phyloP scores from a whole-genome alignment of 92 coral and sea anemone species.

The Hydrozoanthus gracilis region DNA sequence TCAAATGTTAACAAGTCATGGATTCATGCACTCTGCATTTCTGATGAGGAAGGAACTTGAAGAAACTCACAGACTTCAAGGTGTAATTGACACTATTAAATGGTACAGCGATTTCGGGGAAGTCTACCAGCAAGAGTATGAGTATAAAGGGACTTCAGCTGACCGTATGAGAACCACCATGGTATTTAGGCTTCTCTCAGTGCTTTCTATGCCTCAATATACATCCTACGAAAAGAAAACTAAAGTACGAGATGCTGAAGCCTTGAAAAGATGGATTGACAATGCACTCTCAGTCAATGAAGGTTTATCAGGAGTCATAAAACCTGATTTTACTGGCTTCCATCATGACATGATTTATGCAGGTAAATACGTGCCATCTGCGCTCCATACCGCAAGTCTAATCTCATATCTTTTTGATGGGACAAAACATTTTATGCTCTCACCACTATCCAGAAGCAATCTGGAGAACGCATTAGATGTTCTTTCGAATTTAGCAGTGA shows the following conservation, averaged over 20 bases:
- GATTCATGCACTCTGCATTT: slow-evolving; percentile 48
- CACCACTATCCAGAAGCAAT: slow-evolving; percentile 13
- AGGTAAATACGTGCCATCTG: slow-evolving; percentile 68
- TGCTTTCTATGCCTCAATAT: slow-evolving; percentile 60
- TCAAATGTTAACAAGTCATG: slow-evolving; percentile 43
- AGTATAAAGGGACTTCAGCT: slow-evolving; percentile 81
- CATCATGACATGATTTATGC: slow-evolving; percentile 80
- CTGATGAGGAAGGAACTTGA: slow-evolving; percentile 38
- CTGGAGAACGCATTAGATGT: slow-evolving; percentile 38
- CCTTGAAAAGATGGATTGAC: slow-evolving; percentile 71
- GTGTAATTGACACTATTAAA: slow-evolving; percentile 55
- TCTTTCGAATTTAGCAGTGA: slow-evolving; percentile 37
- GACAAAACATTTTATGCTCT: slow-evolving; percentile 33
- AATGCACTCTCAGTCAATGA: slow-evolving; percentile 67
- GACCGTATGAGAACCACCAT: slow-evolving; percentile 75
- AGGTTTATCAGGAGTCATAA: slow-evolving; percentile 73
- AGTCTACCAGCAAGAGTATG: slow-evolving; percentile 67
- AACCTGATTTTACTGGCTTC: slow-evolving; percentile 83
- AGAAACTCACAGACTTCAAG: slow-evolving; percentile 31
- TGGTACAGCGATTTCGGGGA: slow-evolving; percentile 85
- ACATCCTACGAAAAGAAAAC: slow-evolving; percentile 44
- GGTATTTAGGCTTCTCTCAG: slow-evolving; percentile 63
- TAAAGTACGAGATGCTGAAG: slow-evolving; percentile 65
- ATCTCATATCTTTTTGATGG: slow-evolving; percentile 74
- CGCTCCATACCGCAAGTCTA: slow-evolving; percentile 61